Conservation (phyloP, 2,113 vertebrate species). For the Myotis lucifugus region DNA sequence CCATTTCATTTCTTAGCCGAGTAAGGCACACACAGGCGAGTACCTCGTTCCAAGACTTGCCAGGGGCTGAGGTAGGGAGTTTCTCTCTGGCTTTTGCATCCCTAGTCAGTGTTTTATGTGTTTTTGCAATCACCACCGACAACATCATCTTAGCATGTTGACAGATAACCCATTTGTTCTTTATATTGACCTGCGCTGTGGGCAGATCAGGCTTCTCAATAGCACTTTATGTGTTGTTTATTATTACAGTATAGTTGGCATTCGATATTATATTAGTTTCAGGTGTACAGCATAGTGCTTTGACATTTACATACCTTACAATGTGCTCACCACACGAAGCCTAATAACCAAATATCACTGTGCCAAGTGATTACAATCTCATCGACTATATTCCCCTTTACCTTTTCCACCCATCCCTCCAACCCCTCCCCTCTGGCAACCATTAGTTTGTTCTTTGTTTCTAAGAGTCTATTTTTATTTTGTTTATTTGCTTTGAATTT, state of each 20-base stretch:
- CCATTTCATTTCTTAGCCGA: not conserved
- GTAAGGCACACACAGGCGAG: not conserved
- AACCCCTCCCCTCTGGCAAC: not conserved
- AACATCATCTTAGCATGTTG: not conserved
- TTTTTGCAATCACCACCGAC: not conserved
- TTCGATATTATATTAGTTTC: too few relatives aligned
- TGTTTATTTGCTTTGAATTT: not conserved
- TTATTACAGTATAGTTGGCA: not conserved
- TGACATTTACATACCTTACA: not conserved
- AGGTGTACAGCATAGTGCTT: not conserved
- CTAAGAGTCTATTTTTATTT: not conserved
- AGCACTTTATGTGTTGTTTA: not conserved
- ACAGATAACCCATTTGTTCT: not conserved
- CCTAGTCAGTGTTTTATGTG: not conserved
- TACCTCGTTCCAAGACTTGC: not conserved
- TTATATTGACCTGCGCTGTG: not conserved
- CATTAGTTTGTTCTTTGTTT: not conserved
- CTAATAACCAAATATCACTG: not conserved
- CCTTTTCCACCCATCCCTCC: not conserved
- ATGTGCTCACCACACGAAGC: not conserved
- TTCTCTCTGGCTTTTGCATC: not conserved
- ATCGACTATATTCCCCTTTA: not conserved
- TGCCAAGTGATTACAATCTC: not conserved
- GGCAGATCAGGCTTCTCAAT: not conserved
- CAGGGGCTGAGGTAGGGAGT: not conserved